Conservation (phyloP, 2,888 invertebrate genomes). For the Branchipolynoe longqiensis region DNA sequence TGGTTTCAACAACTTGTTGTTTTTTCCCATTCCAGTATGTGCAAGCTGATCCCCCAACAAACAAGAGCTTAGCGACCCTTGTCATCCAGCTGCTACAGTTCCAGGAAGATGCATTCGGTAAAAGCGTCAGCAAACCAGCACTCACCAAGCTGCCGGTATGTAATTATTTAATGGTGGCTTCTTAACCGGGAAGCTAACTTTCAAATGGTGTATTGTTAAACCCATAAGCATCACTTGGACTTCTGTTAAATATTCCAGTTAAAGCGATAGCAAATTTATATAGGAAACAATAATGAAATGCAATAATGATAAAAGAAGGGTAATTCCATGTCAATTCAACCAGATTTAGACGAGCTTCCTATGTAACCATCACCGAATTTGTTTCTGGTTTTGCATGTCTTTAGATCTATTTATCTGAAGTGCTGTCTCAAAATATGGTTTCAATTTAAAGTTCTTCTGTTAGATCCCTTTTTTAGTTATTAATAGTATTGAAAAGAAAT, state of each 20-base stretch:
- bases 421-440: too few relatives aligned
- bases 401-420: too few relatives aligned
- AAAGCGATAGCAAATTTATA: not conserved
- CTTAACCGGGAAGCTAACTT: not conserved
- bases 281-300: not conserved
- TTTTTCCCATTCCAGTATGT: constrained; percentile 88
- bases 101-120: constrained; percentile 97
- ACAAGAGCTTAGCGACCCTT: constrained; percentile 92
- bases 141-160: constrained; percentile 84
- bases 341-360: too few relatives aligned
- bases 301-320: too few relatives aligned
- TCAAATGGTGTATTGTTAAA: not conserved
- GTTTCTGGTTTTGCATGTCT: too few relatives aligned
- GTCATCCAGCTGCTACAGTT: constrained; percentile 95
- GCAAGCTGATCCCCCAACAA: constrained; percentile 96
- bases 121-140: constrained; percentile 92
- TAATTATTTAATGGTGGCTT: constrained; percentile 73
- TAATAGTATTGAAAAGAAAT: too few relatives aligned
- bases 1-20: too few relatives aligned
- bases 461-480: too few relatives aligned
- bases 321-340: too few relatives aligned
- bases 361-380: too few relatives aligned
- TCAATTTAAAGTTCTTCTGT: too few relatives aligned
- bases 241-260: not conserved
- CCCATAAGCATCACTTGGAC: not conserved